A percentile compares a stretch with the other conserved stretches of the same genome.
Evolutionary conservation across 2,888 invertebrate genomes (phyloP).

Genomic region (Cyaniris semiargus): DNA sequence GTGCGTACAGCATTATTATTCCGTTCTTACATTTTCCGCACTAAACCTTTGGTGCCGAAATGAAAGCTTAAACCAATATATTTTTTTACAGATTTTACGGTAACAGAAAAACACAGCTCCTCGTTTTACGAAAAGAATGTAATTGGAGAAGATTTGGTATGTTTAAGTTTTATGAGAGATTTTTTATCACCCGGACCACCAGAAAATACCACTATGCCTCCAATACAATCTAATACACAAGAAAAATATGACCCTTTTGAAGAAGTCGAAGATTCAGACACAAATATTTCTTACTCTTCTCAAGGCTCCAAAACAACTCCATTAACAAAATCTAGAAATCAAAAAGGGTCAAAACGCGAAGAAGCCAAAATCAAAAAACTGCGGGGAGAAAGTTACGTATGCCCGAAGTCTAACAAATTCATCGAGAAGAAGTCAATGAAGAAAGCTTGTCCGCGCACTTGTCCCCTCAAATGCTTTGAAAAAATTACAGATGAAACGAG

Average conservation of each 20-base stretch:
- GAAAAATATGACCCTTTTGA: background rate
- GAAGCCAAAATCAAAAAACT: background rate
- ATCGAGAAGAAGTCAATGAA: background rate
- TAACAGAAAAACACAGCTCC: background rate
- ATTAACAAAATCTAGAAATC: background rate
- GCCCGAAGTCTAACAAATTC: background rate
- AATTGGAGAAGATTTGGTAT: background rate
- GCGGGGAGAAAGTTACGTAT: background rate
- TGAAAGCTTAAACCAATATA: background rate
- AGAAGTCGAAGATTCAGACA: background rate
- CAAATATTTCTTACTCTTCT: background rate
- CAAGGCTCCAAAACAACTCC: background rate
- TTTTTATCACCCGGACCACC: background rate
- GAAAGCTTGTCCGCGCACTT: background rate
- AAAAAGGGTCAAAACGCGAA: background rate
- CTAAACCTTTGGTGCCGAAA: no score
- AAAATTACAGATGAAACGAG: background rate
- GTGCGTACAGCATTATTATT: background rate
- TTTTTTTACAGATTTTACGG: background rate
- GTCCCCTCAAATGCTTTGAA: background rate
- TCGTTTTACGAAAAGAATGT: background rate
- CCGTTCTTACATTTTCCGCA: background rate
- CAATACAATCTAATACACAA: background rate
- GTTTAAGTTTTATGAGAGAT: background rate
- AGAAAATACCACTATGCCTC: background rate